A percentile compares a stretch with the other conserved stretches of the same genome.
Evolutionary conservation across 2,888 invertebrate species (phyloP).

Genomic region (Trissonchulus latispiculum): DNA sequence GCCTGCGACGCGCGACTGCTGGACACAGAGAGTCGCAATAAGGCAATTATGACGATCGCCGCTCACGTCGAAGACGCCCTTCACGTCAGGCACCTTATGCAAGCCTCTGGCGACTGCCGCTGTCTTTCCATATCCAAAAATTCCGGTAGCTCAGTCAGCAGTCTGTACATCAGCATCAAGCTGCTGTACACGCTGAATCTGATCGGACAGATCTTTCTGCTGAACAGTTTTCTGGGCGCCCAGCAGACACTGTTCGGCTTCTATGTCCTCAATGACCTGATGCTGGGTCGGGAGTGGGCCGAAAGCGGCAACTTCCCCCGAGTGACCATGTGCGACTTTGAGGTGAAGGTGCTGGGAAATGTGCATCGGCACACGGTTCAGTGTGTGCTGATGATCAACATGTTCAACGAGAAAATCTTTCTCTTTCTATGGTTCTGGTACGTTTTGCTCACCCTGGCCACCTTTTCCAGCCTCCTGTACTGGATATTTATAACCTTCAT

Average conservation of each 20-base stretch:
- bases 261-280: slow-evolving; percentile 40
- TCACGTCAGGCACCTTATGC: slow-evolving; percentile 41
- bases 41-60: slow-evolving; percentile 41
- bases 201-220: slow-evolving; percentile 41
- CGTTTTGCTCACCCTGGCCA: slow-evolving; percentile 41
- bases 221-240: slow-evolving; percentile 42
- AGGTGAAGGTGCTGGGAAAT: slow-evolving; percentile 43
- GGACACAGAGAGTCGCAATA: slow-evolving; percentile 38
- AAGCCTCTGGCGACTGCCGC: too few species aligned
- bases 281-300: slow-evolving; percentile 44
- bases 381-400: slow-evolving; percentile 43
- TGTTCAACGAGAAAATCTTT: too few species aligned
- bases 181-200: slow-evolving; percentile 42
- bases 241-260: slow-evolving; percentile 41
- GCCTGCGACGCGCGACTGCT: slow-evolving; percentile 42
- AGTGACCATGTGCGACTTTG: too few species aligned
- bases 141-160: slow-evolving; percentile 42
- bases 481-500: slow-evolving; percentile 43
- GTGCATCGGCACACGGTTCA: slow-evolving; percentile 42
- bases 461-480: slow-evolving; percentile 41
- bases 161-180: slow-evolving; percentile 36
- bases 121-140: too few species aligned
- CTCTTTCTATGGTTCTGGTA: too few species aligned
- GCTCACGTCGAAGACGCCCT: slow-evolving; percentile 43
- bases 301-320: slow-evolving; percentile 36